A percentile compares a stretch with the other conserved stretches of the same genome.
Conservation (phyloP, 2,888 invertebrate genomes). For the Chrysolina haemoptera region DNA sequence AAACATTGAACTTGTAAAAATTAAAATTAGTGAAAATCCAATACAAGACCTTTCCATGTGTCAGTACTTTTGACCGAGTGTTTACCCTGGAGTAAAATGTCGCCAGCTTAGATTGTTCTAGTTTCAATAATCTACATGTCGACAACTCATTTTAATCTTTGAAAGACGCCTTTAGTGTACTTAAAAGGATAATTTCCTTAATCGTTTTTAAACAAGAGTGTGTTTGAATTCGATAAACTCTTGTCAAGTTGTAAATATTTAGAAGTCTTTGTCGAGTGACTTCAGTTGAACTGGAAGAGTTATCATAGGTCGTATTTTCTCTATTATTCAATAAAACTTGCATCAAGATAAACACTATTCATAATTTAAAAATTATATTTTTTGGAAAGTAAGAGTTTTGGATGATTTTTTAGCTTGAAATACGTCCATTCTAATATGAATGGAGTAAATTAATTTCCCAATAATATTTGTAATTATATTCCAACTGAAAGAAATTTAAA, state of each 20-base stretch:
- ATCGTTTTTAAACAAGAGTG: conserved; percentile 33
- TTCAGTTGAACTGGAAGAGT: conserved; percentile 33
- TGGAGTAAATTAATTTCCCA: too few species aligned
- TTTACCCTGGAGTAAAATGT: conserved; percentile 26
- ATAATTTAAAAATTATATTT: too few species aligned
- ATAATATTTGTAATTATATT: too few species aligned
- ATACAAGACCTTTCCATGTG: neutral
- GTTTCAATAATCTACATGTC: conserved; percentile 27
- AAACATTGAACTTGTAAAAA: too few species aligned
- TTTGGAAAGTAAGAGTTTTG: too few species aligned
- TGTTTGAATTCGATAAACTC: conserved; percentile 38
- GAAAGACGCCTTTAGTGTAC: conserved; percentile 44
- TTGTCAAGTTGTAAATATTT: conserved; percentile 41
- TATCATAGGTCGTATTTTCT: conserved; percentile 14
- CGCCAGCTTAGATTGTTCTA: conserved; percentile 26
- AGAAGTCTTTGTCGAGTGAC: conserved; percentile 35
- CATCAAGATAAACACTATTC: too few species aligned
- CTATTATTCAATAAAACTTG: neutral
- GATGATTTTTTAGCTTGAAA: too few species aligned
- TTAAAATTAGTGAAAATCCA: too few species aligned
- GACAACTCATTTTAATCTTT: conserved; percentile 46
- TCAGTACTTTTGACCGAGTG: conserved; percentile 27
- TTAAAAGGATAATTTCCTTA: conserved; percentile 36
- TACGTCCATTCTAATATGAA: too few species aligned
- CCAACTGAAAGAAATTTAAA: too few species aligned